Base-by-base conservation (phyloP, 2,113 vertebrate species). In the Electrona antarctica region DNA sequence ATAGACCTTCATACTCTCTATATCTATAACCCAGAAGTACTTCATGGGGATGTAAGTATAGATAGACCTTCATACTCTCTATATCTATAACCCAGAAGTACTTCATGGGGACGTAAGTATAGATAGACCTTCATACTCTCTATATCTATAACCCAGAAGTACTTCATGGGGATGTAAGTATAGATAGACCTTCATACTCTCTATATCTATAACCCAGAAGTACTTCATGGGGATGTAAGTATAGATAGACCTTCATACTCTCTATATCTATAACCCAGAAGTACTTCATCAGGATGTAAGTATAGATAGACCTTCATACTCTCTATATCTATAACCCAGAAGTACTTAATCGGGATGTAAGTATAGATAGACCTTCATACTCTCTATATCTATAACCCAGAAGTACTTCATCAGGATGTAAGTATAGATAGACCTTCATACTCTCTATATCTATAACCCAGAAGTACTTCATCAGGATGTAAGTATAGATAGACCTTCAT, bases 81-180 rank as follows among this genome's bases (percentile, higher is more conserved):
- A 96, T 12, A 88, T 97, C 72, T 89, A 70, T 49, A 87, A 94
- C 56, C 93, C 95, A 9, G 88, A 94, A 77, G 92, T 96, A 66
- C 72, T 95, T 71, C 90, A 92, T 47, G 70, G 21, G 7, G 74
- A 95, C 58, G 95, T 94, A 70, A 90, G 91, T 48, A 15, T 21
- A 9, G 7, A n/a, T 15, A 41, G 33, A 41, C 33, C 33, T n/a
- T n/a, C n/a, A n/a, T n/a, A n/a, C n/a, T n/a, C n/a, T n/a, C n/a
- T n/a, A 96, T 12, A 88, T 97, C 72, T 89, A 70, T 49, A 87
- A 94, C 56, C 93, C 95, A 9, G 88, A 94, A 77, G 92, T 96
- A 66, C 72, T 95, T 71, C 90, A 92, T 47, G 70, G 21, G 7
- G 74, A 95, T 59, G 95, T 94, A 70, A 90, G 91, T 48, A 15